Percentiles rank a stretch among this genome's conserved stretches.
phyloP scores from a whole-genome alignment of 2,888 invertebrate genomes.

The Pristionchus exspectatus region DNA sequence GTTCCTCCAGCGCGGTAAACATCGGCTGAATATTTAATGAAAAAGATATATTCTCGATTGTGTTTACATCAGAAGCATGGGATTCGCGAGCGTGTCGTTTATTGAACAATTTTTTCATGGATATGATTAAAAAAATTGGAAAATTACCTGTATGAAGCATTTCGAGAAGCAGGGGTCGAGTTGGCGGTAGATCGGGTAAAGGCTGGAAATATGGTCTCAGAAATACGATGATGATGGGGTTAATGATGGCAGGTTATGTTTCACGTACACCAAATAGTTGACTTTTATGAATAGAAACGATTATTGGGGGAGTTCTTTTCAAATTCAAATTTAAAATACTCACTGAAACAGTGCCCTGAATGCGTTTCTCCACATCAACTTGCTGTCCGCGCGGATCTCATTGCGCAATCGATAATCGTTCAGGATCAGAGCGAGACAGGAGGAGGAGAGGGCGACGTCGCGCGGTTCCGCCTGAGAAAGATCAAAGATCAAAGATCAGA shows the following conservation, averaged over 20 bases:
- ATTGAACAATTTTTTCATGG: background rate
- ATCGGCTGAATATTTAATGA: constrained; percentile 34
- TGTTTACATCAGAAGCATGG: too few species aligned
- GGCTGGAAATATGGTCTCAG: background rate
- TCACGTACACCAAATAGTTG: background rate
- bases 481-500: background rate
- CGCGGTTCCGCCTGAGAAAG: constrained; percentile 22
- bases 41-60: too few species aligned
- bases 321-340: background rate
- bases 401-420: constrained; percentile 20
- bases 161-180: constrained; percentile 52
- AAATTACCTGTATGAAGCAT: constrained; percentile 21
- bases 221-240: too few species aligned
- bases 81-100: too few species aligned
- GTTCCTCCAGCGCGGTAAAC: constrained; percentile 50
- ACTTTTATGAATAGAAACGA: too few species aligned
- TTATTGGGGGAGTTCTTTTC: too few species aligned
- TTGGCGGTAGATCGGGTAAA: constrained; percentile 47
- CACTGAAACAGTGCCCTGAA: constrained; percentile 51
- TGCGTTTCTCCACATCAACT: constrained; percentile 23
- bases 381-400: constrained; percentile 39
- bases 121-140: background rate
- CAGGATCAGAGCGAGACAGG: constrained; percentile 46
- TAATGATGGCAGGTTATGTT: background rate
- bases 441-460: constrained; percentile 51